Evolutionary conservation across 2,888 invertebrate genomes (phyloP).

Genomic region (Ochropacha duplaris): DNA sequence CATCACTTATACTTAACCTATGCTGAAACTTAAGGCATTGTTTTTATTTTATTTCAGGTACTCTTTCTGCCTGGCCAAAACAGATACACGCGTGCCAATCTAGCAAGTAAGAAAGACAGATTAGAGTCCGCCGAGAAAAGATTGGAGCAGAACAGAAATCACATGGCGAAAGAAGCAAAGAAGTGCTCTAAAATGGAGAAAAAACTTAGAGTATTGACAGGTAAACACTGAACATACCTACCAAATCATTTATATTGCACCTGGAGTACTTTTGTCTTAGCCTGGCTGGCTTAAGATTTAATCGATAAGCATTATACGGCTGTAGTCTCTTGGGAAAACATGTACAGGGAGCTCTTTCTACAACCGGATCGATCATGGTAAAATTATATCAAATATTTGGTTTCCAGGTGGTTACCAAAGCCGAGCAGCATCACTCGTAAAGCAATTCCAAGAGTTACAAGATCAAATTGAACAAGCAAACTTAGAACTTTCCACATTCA

Average conservation of each 20-base stretch:
- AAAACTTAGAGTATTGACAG: constrained; percentile 97
- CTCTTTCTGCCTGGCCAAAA: constrained; percentile 96
- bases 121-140: constrained; percentile 96
- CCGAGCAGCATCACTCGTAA: constrained; percentile 90
- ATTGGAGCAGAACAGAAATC: constrained; percentile 95
- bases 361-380: not conserved
- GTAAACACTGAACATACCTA: constrained; percentile 29
- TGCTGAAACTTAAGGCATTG: not conserved
- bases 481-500: constrained; percentile 95
- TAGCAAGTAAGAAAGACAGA: constrained; percentile 97
- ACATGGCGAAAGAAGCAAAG: constrained; percentile 99
- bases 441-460: constrained; percentile 92
- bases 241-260: too few relatives aligned
- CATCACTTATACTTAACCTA: too few relatives aligned
- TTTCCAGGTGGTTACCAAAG: constrained; percentile 73
- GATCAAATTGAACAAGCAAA: constrained; percentile 96
- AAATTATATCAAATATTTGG: not conserved
- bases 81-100: constrained; percentile 95
- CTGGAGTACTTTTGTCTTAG: too few relatives aligned
- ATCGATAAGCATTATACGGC: too few relatives aligned
- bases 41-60: constrained; percentile 76
- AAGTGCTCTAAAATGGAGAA: constrained; percentile 98
- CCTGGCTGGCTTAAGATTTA: too few relatives aligned
- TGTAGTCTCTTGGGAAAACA: not conserved
- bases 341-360: too few relatives aligned